phyloP scores from a whole-genome alignment of 1,140 invertebrate species.

The Coptotermes formosanus region DNA sequence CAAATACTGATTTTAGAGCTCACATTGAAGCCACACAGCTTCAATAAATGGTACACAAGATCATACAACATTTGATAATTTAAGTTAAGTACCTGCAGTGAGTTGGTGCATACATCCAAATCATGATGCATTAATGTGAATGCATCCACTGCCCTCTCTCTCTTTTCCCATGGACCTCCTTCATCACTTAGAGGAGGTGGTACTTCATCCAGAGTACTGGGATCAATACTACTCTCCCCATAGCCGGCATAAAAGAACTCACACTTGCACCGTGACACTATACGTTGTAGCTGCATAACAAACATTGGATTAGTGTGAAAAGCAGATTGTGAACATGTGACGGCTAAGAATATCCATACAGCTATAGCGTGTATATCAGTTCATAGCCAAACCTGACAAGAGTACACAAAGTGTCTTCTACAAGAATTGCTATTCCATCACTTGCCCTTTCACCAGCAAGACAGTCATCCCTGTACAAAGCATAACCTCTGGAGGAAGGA shows the following conservation, averaged over 20 bases:
- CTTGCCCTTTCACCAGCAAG: no score
- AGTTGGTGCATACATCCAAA: constrained; percentile 95
- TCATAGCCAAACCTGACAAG: no score
- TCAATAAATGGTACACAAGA: background rate
- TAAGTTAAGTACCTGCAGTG: constrained; percentile 63
- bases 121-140: constrained; percentile 99
- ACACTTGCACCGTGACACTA: constrained; percentile 95
- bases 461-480: no score
- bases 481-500: no score
- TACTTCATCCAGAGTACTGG: constrained; percentile 61
- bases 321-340: no score
- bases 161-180: constrained; percentile 70
- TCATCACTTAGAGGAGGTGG: constrained; percentile 62
- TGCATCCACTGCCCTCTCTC: constrained; percentile 88
- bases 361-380: no score
- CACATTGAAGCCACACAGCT: background rate
- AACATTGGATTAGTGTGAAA: background rate
- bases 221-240: constrained; percentile 76
- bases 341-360: no score
- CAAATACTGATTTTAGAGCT: background rate
- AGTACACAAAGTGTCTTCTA: no score
- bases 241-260: constrained; percentile 98
- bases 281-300: constrained; percentile 78
- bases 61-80: background rate
- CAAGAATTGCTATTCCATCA: no score